phyloP scores from a whole-genome alignment of 2,888 invertebrate species.

The Conomelus anceps region DNA sequence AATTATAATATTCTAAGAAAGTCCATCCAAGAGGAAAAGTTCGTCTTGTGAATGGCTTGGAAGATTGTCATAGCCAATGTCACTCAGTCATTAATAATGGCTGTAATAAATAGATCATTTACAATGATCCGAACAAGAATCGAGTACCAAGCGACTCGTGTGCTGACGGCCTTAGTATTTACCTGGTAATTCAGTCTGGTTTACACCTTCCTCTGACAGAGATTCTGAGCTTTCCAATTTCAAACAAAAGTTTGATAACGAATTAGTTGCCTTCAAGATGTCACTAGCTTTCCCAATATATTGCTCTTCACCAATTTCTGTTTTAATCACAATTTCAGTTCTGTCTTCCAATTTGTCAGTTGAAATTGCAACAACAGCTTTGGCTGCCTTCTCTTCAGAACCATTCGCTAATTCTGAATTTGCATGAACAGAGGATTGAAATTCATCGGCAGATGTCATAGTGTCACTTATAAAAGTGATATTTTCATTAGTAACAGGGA shows the following conservation, averaged over 20 bases:
- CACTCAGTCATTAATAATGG: no score
- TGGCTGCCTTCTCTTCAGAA: not conserved
- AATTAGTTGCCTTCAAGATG: slow-evolving; percentile 40
- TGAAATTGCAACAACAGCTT: slow-evolving; percentile 44
- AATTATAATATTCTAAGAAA: no score
- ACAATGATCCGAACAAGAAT: no score
- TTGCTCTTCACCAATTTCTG: slow-evolving; percentile 41
- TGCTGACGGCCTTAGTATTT: no score
- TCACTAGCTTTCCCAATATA: slow-evolving; percentile 43
- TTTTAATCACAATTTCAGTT: slow-evolving; percentile 43
- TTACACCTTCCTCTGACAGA: not conserved
- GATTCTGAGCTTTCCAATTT: not conserved
- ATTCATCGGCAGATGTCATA: not conserved
- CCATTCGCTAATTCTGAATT: not conserved
- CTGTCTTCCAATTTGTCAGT: slow-evolving; percentile 42
- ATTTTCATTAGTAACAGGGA: not conserved
- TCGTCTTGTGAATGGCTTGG: no score
- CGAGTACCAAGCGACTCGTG: no score
- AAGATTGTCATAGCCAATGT: no score
- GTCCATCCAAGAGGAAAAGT: no score
- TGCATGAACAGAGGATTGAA: not conserved
- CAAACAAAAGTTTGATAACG: slow-evolving; percentile 32
- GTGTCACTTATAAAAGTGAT: not conserved
- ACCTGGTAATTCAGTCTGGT: not conserved
- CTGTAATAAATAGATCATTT: no score